These are phyloP conservation scores for Gallinago solitaria DNA, from an alignment of 2,797 vertebrate genomes.

Conservation along the genomic window DNA sequence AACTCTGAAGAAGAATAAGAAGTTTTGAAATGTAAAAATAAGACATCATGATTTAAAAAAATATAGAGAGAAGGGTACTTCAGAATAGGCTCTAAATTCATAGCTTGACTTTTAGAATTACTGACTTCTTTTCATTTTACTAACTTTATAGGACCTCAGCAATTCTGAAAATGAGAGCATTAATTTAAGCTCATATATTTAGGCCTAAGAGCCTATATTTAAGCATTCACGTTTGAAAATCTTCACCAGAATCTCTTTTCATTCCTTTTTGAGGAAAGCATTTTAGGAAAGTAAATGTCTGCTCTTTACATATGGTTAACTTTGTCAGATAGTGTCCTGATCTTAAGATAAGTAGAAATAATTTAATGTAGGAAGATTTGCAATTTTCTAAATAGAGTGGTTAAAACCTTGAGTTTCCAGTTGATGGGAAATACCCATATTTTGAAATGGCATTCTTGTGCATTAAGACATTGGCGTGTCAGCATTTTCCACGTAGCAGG, in stretches of 20 bases:
- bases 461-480: neutral
- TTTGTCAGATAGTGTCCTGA: neutral
- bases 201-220: neutral
- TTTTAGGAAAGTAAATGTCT: neutral
- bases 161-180: slow-evolving; percentile 29
- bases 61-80: neutral
- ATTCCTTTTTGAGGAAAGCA: slow-evolving; percentile 3
- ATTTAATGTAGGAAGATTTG: neutral
- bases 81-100: neutral
- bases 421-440: neutral
- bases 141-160: neutral
- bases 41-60: neutral
- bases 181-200: slow-evolving; percentile 25
- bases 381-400: neutral
- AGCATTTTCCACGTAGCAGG: neutral
- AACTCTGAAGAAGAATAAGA: neutral
- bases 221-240: slow-evolving; percentile 12
- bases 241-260: neutral
- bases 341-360: slow-evolving; percentile 9
- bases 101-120: neutral
- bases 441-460: neutral
- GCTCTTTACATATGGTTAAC: neutral
- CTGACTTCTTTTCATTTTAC: neutral
- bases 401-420: neutral
- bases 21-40: slow-evolving; percentile 31